Evolutionary conservation across 1,140 invertebrate species (phyloP), one percentile per base, ranked within the genome.

Genomic region (Mactra quadrangularis): DNA sequence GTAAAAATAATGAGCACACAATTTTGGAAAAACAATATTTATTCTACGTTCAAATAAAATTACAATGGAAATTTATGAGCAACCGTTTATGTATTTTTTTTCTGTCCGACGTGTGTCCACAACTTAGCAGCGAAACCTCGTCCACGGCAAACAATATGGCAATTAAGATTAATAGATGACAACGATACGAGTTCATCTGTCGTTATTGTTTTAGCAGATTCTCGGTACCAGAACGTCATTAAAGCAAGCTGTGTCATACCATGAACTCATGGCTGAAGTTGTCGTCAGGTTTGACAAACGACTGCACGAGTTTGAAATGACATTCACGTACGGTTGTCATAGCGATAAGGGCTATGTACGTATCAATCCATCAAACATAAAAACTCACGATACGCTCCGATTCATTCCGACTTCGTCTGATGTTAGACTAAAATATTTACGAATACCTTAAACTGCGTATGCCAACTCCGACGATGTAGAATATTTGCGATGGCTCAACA

Each of bases 301-400:
- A 76, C 55, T 45, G 72, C 72, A 60, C 72, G 57, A 76, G 57
- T 45, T 53, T 31, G n/a, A 66, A 64, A 78, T 78, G 76, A 68
- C 76, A 68, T 78, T 47, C 55, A 78, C 59, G 70, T 76, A 50
- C 59, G 60, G 76, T 78, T 68, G 60, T 59, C 64, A 78, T 78
- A 52, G 62, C 64, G 19, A 78, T 64, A 25, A 35, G 47, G 45
- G 31, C 27, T 13, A 78, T 78, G 62, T 78, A 78, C 76, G 64
- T 78, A 66, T 64, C 60, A 53, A 68, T 66, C 76, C 45, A 55
- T 78, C 76, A 68, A 50, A 68, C n/a, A 3, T n/a, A n/a, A 41
- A 53, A 38, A 47, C 70, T n/a, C 64, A 41, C 19, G 70, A 55
- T 57, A 33, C 41, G 70, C 70, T 38, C 70, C 70, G 70, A 72